A percentile compares a stretch with the other conserved stretches of the same genome.
These are phyloP conservation scores for Chaunax sp. DNA, from an alignment of 2,797 vertebrate species.

Conservation along the genomic window DNA sequence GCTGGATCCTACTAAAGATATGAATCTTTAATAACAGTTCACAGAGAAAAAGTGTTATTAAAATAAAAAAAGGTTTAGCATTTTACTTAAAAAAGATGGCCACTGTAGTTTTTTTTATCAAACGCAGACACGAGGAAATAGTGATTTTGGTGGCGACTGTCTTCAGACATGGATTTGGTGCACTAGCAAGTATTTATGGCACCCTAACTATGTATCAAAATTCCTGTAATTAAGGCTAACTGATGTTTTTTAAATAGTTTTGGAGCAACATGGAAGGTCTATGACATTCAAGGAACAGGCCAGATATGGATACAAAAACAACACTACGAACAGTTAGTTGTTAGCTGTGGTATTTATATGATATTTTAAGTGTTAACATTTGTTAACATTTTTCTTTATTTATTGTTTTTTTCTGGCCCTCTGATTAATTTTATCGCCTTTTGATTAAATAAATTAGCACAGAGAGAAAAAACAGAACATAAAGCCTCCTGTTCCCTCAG, in stretches of 20 bases:
- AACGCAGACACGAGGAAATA: no score
- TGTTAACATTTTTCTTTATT: constrained; percentile 2
- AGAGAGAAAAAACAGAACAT: constrained; percentile 15
- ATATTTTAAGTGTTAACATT: background rate
- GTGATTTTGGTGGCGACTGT: no score
- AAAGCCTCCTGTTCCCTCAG: constrained; percentile 1
- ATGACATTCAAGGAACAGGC: background rate
- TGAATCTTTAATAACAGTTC: background rate
- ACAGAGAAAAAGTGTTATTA: no score
- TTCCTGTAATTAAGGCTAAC: background rate
- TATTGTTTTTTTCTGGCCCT: constrained; percentile 5
- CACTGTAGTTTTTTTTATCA: no score
- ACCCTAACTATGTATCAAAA: background rate
- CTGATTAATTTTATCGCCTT: background rate
- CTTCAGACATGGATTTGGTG: background rate
- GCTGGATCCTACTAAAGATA: background rate
- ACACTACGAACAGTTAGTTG: background rate
- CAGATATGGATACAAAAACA: background rate
- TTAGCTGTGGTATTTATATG: background rate
- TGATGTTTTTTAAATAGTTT: background rate
- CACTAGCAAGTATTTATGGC: background rate
- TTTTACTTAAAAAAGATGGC: no score
- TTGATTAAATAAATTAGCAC: background rate
- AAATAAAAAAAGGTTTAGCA: no score
- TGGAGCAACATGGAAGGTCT: background rate